phyloP scores from a whole-genome alignment of 2,113 vertebrate species.

The Cheilinus undulatus region DNA sequence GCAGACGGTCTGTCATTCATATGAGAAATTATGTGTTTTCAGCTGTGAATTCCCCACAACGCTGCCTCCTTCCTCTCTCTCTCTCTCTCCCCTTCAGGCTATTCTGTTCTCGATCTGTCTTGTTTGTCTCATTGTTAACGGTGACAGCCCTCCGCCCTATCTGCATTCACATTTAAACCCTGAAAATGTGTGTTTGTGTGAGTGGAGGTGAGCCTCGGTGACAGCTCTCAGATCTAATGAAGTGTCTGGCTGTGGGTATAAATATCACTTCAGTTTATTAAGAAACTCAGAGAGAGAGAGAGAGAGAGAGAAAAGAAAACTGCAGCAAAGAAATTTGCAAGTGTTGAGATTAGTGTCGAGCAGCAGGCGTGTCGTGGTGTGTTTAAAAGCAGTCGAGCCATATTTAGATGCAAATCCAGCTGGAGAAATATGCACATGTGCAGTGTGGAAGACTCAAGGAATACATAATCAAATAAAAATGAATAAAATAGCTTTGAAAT shows the following conservation, averaged over 20 bases:
- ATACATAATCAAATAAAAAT: neutral
- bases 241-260: constrained; percentile 31
- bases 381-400: constrained; percentile 14
- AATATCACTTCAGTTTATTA: constrained; percentile 51
- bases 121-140: constrained; percentile 53
- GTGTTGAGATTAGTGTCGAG: constrained; percentile 11
- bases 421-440: constrained; percentile 27
- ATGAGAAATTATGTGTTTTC: constrained; percentile 46
- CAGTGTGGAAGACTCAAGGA: neutral
- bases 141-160: constrained; percentile 23
- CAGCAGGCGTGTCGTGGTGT: constrained; percentile 3
- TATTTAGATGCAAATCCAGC: constrained; percentile 33
- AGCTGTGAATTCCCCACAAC: constrained; percentile 26
- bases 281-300: constrained; percentile 14
- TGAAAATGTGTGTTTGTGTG: neutral
- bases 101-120: constrained; percentile 24
- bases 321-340: too few relatives aligned
- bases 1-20: constrained; percentile 63
- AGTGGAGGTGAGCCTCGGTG: constrained; percentile 33
- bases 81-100: constrained; percentile 20
- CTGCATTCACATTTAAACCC: constrained; percentile 31
- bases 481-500: constrained; percentile 8
- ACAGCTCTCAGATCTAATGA: constrained; percentile 47
- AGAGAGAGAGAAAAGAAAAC: neutral
- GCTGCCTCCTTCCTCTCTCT: neutral